A percentile compares a stretch with the other conserved stretches of the same genome.
These are phyloP conservation scores for Cacatua alba DNA, from an alignment of 2,113 vertebrate species.

Conservation along the genomic window DNA sequence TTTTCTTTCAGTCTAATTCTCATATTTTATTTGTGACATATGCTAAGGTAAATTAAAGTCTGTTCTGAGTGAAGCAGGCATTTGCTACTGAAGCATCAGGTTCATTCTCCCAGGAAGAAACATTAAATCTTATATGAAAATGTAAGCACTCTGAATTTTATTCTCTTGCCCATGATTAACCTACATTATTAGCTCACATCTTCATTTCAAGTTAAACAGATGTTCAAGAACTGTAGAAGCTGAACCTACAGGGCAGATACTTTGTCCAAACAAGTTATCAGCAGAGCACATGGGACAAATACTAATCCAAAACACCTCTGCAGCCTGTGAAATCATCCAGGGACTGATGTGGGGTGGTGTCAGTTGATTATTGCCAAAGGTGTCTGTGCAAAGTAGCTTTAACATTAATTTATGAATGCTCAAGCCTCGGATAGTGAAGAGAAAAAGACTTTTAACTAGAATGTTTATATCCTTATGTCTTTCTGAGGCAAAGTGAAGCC, in stretches of 20 bases:
- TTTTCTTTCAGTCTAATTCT: neutral
- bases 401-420: neutral
- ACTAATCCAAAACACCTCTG: neutral
- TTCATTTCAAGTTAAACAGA: neutral
- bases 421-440: neutral
- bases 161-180: neutral
- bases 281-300: neutral
- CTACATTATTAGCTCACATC: neutral
- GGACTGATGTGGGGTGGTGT: neutral
- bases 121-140: neutral
- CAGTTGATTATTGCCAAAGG: neutral
- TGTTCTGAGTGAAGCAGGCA: neutral
- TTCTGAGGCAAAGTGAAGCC: neutral
- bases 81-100: neutral
- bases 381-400: neutral
- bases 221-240: neutral
- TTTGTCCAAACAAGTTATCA: neutral
- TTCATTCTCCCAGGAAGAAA: neutral
- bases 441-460: neutral
- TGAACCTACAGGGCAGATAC: neutral
- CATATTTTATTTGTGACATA: neutral
- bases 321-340: neutral
- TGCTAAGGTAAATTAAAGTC: neutral
- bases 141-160: neutral
- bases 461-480: neutral